A percentile compares a stretch with the other conserved stretches of the same genome.
Evolutionary conservation across 2,113 vertebrate species (phyloP).

Genomic region (Microtus pennsylvanicus): DNA sequence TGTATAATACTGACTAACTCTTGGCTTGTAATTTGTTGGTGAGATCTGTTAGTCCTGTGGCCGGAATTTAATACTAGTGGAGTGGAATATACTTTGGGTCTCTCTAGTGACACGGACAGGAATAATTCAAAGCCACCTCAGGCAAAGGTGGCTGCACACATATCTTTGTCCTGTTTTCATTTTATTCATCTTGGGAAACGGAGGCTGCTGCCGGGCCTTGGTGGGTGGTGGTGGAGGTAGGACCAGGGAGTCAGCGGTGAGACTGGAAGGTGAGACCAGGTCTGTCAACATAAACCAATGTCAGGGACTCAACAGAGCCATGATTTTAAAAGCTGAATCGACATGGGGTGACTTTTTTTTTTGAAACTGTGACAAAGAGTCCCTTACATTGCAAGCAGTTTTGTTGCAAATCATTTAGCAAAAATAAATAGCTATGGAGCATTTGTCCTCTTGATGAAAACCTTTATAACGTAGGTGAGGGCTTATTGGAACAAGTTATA

Average conservation of each 20-base stretch:
- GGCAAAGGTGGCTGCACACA: not conserved
- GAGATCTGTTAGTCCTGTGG: not conserved
- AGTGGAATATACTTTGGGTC: not conserved
- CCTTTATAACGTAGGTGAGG: not conserved
- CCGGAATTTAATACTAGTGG: not conserved
- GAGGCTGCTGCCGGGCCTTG: not conserved
- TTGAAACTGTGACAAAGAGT: not conserved
- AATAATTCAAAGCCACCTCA: not conserved
- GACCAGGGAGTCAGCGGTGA: not conserved
- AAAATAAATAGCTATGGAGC: not conserved
- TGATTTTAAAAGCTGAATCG: not conserved
- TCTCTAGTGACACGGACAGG: too few species aligned
- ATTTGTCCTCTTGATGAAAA: constrained; percentile 25
- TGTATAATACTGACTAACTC: not conserved
- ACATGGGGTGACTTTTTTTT: not conserved
- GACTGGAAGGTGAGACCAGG: not conserved
- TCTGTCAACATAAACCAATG: not conserved
- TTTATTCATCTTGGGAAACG: not conserved
- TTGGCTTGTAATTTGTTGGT: not conserved
- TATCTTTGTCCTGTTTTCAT: not conserved
- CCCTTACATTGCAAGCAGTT: not conserved
- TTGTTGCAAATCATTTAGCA: not conserved
- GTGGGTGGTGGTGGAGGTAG: not conserved
- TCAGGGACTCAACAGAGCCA: not conserved
- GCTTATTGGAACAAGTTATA: not conserved